Base-by-base conservation (phyloP, 2,888 invertebrate genomes). In the Tromatobia lineatoria region DNA sequence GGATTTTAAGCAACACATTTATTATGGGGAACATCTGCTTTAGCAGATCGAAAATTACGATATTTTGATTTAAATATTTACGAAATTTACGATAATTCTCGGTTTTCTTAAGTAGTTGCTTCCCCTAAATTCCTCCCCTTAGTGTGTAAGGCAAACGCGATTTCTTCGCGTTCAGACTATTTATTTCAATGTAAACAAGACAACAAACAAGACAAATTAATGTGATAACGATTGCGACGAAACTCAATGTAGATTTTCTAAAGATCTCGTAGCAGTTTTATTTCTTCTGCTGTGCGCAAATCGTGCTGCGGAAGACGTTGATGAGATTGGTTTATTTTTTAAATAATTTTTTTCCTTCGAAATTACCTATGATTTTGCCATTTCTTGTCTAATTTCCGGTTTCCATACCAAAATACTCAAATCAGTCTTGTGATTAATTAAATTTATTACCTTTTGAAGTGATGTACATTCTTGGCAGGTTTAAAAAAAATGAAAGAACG, bases 201-300 rank as follows among this genome's bases (percentile, higher is more conserved):
- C 29, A 29, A 29, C 29, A 29, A 29, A 29, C 29, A n/a, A 59
- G 34, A 59, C 29, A 71, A 83, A 83, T 83, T 64, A 82, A 80
- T 83, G 80, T 85, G 84, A 81, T 84, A 75, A 73, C 77, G 64
- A 64, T 78, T 57, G 84, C 77, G 80, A 84, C 73, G 74, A 84
- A 64, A 78, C 64, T 70, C 64, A 73, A 74, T 67, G 80, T 83
- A 23, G 15, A 73, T 71, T 29, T 69, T 80, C 45, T 66, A 52
- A 78, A 57, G 34, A 29, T 77, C 76, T 70, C 15, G 75, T 61
- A 57, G 34, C 52, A 50, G 45, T 59, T 64, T 25, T 69, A 38
- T 59, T 69, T 70, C 66, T 42, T 57, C 20, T 50, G 34, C 29
- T 25, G 13, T 59, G 42, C 7, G 4, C 15, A 8, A 15, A 57